A percentile compares a stretch with the other conserved stretches of the same genome.
These are phyloP conservation scores for Pardalotus punctatus DNA, from an alignment of 2,113 vertebrate genomes.

Conservation along the genomic window DNA sequence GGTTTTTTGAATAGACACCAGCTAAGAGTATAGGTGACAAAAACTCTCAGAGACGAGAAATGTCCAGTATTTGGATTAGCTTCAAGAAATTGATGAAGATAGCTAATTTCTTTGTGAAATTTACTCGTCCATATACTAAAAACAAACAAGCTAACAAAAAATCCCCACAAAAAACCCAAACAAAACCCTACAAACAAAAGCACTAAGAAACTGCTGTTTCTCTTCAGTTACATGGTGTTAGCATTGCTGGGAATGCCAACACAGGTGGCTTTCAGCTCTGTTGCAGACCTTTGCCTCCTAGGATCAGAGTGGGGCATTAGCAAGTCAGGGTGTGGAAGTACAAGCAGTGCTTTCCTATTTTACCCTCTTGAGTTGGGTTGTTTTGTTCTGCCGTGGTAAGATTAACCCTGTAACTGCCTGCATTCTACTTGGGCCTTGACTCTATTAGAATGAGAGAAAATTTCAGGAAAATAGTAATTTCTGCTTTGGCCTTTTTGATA, in stretches of 20 bases:
- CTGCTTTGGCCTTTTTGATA: neutral
- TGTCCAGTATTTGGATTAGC: neutral
- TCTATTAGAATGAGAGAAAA: neutral
- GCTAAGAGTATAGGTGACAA: neutral
- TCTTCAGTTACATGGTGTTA: neutral
- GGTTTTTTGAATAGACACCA: neutral
- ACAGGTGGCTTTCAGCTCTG: neutral
- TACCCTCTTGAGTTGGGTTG: neutral
- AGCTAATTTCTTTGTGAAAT: neutral
- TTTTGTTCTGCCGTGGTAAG: neutral
- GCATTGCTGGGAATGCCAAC: neutral
- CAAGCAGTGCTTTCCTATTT: neutral
- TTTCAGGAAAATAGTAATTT: neutral
- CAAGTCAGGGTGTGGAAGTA: neutral
- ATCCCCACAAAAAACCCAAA: neutral
- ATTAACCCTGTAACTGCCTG: neutral
- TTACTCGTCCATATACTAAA: neutral
- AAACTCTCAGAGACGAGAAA: neutral
- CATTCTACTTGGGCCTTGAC: neutral
- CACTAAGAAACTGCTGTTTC: neutral
- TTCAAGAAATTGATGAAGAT: neutral
- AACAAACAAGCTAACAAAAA: neutral
- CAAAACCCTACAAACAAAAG: neutral
- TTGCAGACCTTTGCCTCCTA: neutral
- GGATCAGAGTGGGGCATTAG: neutral